Base-by-base conservation (phyloP, 2,888 invertebrate species). In the Lepidocyrtoides sp. region DNA sequence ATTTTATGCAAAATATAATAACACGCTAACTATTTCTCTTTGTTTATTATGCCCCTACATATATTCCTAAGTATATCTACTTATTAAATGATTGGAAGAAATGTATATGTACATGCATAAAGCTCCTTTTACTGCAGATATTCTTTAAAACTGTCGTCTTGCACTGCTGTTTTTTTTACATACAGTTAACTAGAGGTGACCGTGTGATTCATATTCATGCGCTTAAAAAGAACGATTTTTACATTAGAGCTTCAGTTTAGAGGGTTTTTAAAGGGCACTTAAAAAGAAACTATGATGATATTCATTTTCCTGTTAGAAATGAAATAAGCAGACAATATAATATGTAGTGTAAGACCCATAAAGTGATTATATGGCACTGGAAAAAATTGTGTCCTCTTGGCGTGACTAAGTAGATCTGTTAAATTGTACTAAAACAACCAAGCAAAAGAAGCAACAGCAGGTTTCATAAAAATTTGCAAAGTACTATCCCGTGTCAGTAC, bases 161-260 rank as follows among this genome's bases (percentile, higher is more conserved):
- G n/a, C n/a, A 29, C 63, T 12, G 63, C 36, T 4, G 36, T 36
- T 63, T 26, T 23, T 63, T 63, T 14, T 14, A 14, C 23, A 75
- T 20, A 75, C 14, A 26, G 75, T 75, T 75, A 36, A 48, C 75
- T 48, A 14, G 48, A 75, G n/a, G 75, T 75, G 75, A 75, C 48
- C 75, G 26, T 23, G 48, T 14, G 32, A 75, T 10, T 5, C 36
- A 69, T n/a, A 75, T 10, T 5, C 36, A 69, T n/a, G 36, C 32
- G 17, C 32, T 36, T 69, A 17, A 48, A 75, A 48, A 29, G n/a
- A n/a, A n/a, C n/a, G 69, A 69, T 36, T 69, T 26, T 69, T 69
- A 32, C 32, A 29, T 20, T 23, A 75, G 23, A 26, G 48, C 41
- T 20, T 23, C 23, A 69, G 5, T 60, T 41, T 41, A 10, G 12